A percentile compares a stretch with the other conserved stretches of the same genome.
These are phyloP conservation scores for Nyctalus aviator DNA, from an alignment of 2,797 vertebrate genomes.

Conservation along the genomic window DNA sequence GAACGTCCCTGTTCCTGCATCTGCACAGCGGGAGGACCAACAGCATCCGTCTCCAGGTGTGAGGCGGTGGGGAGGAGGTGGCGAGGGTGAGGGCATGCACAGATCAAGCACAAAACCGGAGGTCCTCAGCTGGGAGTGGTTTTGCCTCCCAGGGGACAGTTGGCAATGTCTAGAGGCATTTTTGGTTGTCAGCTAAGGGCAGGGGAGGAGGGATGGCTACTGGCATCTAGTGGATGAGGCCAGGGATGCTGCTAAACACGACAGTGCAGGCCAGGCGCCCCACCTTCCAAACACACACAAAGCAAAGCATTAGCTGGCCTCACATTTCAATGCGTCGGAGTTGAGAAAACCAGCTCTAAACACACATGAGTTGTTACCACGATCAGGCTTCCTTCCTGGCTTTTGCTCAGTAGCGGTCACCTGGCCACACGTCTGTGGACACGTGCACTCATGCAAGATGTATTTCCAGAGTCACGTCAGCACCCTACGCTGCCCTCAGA, in stretches of 20 bases:
- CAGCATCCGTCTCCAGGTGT: background rate
- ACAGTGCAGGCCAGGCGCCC: no score
- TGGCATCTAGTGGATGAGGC: background rate
- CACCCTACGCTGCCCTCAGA: background rate
- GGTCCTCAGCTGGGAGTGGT: accelerated
- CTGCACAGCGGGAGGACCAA: accelerated
- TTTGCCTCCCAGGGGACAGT: background rate
- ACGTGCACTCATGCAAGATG: background rate
- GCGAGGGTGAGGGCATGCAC: accelerated
- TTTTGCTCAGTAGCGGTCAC: accelerated
- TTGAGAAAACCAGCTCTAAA: background rate
- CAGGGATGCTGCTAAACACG: background rate
- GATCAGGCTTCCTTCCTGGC: background rate
- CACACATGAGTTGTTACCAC: accelerated
- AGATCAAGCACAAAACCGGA: background rate
- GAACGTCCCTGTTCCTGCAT: background rate
- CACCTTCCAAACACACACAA: background rate
- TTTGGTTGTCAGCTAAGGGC: background rate
- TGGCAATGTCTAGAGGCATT: background rate
- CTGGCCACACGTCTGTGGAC: accelerated
- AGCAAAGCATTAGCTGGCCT: background rate
- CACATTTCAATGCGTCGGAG: background rate
- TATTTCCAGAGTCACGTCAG: background rate
- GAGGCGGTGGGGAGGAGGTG: background rate
- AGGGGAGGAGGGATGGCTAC: accelerated